A percentile compares a stretch with the other conserved stretches of the same genome.
Conservation (phyloP, 1,140 invertebrate genomes). For the Zaprionus africanus region DNA sequence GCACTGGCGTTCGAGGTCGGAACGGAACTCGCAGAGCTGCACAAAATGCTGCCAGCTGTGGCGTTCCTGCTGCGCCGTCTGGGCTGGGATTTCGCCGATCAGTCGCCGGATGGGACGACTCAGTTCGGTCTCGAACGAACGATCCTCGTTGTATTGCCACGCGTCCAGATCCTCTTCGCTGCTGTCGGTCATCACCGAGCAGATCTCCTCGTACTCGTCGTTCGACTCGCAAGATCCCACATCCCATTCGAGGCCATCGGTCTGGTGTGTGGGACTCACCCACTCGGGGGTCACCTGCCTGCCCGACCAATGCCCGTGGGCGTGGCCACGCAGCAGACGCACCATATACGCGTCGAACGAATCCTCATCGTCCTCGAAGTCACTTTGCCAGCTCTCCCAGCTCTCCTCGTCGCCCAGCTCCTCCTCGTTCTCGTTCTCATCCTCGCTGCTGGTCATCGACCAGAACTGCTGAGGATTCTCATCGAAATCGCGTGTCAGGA, state of each 20-base stretch:
- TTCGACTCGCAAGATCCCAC: background rate
- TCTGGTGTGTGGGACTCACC: background rate
- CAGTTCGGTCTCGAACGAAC: slow-evolving; percentile 18
- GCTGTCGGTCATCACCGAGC: background rate
- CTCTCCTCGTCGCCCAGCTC: slow-evolving; percentile 19
- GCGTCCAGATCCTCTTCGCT: slow-evolving; percentile 14
- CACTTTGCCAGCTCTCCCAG: slow-evolving; percentile 24
- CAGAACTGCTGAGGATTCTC: slow-evolving; percentile 5
- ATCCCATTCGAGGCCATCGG: slow-evolving; percentile 9
- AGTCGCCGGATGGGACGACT: slow-evolving; percentile 25
- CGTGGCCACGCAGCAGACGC: slow-evolving; percentile 2
- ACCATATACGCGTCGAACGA: slow-evolving; percentile 28
- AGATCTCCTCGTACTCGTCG: slow-evolving; percentile 4
- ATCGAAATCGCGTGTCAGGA: background rate
- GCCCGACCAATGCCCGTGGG: background rate
- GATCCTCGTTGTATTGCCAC: slow-evolving; percentile 30
- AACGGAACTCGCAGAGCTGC: background rate
- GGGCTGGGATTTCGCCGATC: slow-evolving; percentile 17
- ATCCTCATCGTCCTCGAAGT: slow-evolving; percentile 10
- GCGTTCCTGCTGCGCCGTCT: slow-evolving; percentile 24
- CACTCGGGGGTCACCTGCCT: background rate
- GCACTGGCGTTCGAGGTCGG: background rate
- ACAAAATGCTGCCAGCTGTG: background rate
- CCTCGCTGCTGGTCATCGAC: slow-evolving; percentile 10
- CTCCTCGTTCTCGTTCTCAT: slow-evolving; percentile 2